Evolutionary conservation across 2,113 vertebrate genomes (phyloP), one percentile per base, ranked within the genome.

Genomic region (Leptocoma aspasia): DNA sequence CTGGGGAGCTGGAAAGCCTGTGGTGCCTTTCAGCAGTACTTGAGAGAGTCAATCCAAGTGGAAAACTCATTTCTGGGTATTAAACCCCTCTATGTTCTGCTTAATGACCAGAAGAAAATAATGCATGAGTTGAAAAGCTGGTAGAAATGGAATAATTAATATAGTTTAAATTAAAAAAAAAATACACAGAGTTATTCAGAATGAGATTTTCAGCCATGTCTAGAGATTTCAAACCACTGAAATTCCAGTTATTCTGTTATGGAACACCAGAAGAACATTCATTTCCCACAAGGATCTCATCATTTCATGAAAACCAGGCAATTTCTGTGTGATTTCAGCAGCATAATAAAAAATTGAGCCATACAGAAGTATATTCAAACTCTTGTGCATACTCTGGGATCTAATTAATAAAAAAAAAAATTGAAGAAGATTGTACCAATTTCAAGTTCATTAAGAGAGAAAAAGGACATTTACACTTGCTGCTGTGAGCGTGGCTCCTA

Each of bases 131-230:
- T 30, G 3, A 13, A 65, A 73, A 79, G 15, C 52, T 92, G 82
- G 45, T 31, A 86, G 60, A 83, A 91, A 82, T 16, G 10, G 28
- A 13, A 66, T 64, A 45, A 54, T 53, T 57, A 45, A 75, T 82
- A 76, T 18, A 4, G 4, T 13, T 79, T 52, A 63, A 69, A 72
- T 47, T 3, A 13, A 28, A 27, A 21, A 53, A 66, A n/a, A 57
- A 28, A 7, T 1, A 23, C 0, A 1, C 8, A 13, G 35, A 49
- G 54, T 30, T 42, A 37, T 42, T 63, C 44, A 63, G 22, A 68
- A 56, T 42, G 49, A 68, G 71, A 37, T 83, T 85, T 84, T 59
- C 52, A 82, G 50, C 26, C 35, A 56, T 0, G 0, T 35, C 41
- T n/a, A 24, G 44, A 72, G 37, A 59, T 57, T 83, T 69, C n/a